phyloP scores from a whole-genome alignment of 2,888 invertebrate species.

The Eristalis intricaria region DNA sequence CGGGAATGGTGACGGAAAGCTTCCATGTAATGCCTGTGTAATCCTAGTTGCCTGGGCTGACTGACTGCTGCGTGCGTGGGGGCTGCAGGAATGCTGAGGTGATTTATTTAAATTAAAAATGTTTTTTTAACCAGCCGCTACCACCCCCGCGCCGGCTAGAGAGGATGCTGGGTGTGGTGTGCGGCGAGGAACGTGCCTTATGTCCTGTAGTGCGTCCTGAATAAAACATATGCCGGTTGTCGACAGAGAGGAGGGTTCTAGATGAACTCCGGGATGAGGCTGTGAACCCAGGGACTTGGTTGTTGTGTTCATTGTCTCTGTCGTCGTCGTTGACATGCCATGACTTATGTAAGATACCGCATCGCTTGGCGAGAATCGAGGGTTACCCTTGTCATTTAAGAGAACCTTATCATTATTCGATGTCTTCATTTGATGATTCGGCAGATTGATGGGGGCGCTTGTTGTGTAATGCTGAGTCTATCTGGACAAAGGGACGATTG shows the following conservation, averaged over 20 bases:
- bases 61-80: constrained; percentile 4
- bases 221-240: not conserved
- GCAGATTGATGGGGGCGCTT: too few relatives aligned
- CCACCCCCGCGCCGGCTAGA: not conserved
- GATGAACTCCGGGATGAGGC: not conserved
- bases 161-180: not conserved
- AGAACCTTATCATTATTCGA: too few relatives aligned
- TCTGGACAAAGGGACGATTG: too few relatives aligned
- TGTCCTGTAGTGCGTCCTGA: not conserved
- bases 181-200: not conserved
- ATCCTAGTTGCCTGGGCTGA: constrained; percentile 11
- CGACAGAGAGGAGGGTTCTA: not conserved
- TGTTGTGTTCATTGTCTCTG: not conserved
- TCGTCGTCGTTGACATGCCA: not conserved
- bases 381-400: too few relatives aligned
- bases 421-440: too few relatives aligned
- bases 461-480: too few relatives aligned
- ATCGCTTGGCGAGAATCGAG: too few relatives aligned
- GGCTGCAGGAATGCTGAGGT: constrained; percentile 9
- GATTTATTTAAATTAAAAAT: constrained; percentile 45
- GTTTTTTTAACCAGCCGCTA: not conserved
- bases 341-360: not conserved
- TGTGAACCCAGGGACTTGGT: not conserved
- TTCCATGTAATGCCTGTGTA: constrained; percentile 6
- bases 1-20: not conserved